Evolutionary conservation across 2,797 vertebrate species (phyloP).

Genomic region (Oreochromis grahami): DNA sequence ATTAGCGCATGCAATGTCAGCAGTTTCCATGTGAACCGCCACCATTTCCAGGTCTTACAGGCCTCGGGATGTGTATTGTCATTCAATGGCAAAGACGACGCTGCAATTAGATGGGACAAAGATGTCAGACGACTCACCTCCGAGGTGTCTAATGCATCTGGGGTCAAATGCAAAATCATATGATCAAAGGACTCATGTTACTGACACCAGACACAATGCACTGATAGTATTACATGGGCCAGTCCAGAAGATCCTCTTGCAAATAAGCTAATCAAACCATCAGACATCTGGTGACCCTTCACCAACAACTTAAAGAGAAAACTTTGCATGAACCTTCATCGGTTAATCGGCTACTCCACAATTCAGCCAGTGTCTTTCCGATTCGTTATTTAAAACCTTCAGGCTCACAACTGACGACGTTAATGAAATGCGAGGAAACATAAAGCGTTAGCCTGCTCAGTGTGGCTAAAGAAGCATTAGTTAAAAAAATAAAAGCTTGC

Average conservation of each 20-base stretch:
- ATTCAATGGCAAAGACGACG: constrained; percentile 35
- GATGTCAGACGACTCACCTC: constrained; percentile 12
- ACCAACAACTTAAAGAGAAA: background rate
- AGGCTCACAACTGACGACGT: constrained; percentile 40
- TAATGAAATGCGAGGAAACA: constrained; percentile 53
- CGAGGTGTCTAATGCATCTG: background rate
- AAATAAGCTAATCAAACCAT: background rate
- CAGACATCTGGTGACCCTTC: background rate
- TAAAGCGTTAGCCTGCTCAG: constrained; percentile 29
- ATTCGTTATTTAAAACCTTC: constrained; percentile 39
- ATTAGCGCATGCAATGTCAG: constrained; percentile 48
- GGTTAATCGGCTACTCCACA: background rate
- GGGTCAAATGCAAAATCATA: constrained; percentile 44
- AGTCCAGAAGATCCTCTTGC: constrained; percentile 15
- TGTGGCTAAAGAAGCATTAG: constrained; percentile 22
- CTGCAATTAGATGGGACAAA: constrained; percentile 38
- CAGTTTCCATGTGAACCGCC: constrained; percentile 51
- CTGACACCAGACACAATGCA: constrained; percentile 28
- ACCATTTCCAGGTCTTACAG: constrained; percentile 50
- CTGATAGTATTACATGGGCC: constrained; percentile 40
- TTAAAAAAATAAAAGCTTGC: constrained; percentile 2
- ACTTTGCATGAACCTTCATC: constrained; percentile 8
- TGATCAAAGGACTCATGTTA: constrained; percentile 27
- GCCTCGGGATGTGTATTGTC: constrained; percentile 55
- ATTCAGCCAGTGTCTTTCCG: background rate